These are phyloP conservation scores for Chymomyza caudatula DNA, from an alignment of 2,888 invertebrate species.

Conservation along the genomic window DNA sequence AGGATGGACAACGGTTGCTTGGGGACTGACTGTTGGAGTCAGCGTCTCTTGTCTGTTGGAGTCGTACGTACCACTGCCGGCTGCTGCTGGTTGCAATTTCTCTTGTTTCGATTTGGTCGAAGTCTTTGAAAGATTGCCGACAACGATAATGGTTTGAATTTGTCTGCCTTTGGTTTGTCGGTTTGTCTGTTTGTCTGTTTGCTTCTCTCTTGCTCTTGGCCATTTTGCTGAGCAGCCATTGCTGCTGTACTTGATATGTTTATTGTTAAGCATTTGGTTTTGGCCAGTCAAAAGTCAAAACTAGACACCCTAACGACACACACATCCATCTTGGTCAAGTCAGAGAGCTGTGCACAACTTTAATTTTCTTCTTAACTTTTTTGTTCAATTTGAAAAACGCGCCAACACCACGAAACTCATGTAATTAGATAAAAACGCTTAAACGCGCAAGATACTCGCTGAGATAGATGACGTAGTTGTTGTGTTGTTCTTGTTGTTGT, in stretches of 20 bases:
- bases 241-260: conserved; percentile 54
- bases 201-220: background rate
- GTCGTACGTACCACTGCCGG: too few species aligned
- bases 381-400: conserved; percentile 28
- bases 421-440: conserved; percentile 71
- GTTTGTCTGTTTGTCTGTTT: background rate
- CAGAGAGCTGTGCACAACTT: background rate
- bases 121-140: conserved; percentile 78
- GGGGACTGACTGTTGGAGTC: conserved; percentile 42
- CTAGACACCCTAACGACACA: too few species aligned
- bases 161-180: conserved; percentile 14
- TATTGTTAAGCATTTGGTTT: conserved; percentile 39
- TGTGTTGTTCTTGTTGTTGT: conserved; percentile 4
- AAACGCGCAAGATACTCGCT: conserved; percentile 48
- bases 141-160: conserved; percentile 74
- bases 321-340: conserved; percentile 1
- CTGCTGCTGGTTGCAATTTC: conserved; percentile 40
- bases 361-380: background rate
- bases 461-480: conserved; percentile 3
- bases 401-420: conserved; percentile 60
- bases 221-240: conserved; percentile 49
- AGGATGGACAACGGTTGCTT: conserved; percentile 15
- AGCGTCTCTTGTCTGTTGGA: conserved; percentile 35
- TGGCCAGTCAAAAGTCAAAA: background rate
- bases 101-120: conserved; percentile 11